phyloP scores from a whole-genome alignment of 2,888 invertebrate genomes.

The Orthonychiurus folsomi region DNA sequence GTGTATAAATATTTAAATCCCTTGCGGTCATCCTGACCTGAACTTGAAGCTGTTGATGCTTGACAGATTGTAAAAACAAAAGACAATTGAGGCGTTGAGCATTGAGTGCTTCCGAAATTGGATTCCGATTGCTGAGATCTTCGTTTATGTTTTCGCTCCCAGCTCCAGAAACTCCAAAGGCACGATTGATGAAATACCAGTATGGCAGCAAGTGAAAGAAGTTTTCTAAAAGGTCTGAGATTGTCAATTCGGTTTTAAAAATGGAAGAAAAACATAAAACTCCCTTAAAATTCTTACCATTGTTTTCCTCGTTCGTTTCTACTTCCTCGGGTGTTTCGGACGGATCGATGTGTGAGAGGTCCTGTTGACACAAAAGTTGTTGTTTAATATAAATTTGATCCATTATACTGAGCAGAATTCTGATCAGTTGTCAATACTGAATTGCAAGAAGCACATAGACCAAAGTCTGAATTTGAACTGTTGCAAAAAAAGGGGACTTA shows the following conservation, averaged over 20 bases:
- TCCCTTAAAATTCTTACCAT: constrained; percentile 14
- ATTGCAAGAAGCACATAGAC: too few relatives aligned
- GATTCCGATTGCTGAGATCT: constrained; percentile 21
- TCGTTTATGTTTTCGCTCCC: constrained; percentile 16
- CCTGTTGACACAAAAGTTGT: constrained; percentile 7
- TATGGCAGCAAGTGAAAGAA: constrained; percentile 35
- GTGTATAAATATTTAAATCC: too few relatives aligned
- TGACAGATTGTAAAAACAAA: constrained; percentile 34
- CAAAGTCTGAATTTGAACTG: too few relatives aligned
- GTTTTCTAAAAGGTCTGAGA: constrained; percentile 23
- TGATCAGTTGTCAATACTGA: too few relatives aligned
- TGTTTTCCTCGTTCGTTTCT: constrained; percentile 24
- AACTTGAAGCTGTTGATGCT: constrained; percentile 26
- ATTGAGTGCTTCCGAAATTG: constrained; percentile 21
- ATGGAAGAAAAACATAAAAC: not conserved
- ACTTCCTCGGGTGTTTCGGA: constrained; percentile 23
- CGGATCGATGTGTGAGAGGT: constrained; percentile 24
- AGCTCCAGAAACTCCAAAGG: constrained; percentile 25
- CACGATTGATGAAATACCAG: constrained; percentile 37
- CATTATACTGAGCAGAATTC: too few relatives aligned
- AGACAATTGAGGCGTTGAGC: constrained; percentile 32
- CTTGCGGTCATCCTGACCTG: too few relatives aligned
- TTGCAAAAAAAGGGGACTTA: too few relatives aligned
- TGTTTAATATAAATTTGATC: too few relatives aligned
- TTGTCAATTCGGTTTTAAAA: constrained; percentile 4